phyloP scores from a whole-genome alignment of 35 echinoderm and acorn worm species.

The Ptychodera flava region DNA sequence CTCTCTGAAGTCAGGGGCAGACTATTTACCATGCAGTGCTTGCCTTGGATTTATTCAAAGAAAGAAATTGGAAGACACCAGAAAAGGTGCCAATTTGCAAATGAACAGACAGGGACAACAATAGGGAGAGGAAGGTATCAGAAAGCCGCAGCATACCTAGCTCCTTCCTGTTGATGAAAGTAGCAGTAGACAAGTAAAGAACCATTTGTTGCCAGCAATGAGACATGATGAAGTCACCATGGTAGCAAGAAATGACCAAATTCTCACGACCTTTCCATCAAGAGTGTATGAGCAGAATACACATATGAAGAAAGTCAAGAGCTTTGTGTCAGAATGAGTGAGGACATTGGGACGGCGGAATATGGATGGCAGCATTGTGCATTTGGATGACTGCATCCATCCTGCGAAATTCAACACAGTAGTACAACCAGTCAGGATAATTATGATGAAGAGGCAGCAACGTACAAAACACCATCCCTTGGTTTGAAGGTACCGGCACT shows the following conservation, averaged over 20 bases:
- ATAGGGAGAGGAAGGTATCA: slow-evolving; percentile 4
- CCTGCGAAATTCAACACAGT: slow-evolving; percentile 32
- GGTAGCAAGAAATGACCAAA: slow-evolving; percentile 6
- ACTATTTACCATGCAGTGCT: slow-evolving; percentile 42
- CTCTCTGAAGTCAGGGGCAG: too few species aligned
- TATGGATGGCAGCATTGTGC: too few species aligned
- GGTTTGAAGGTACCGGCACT: slow-evolving; percentile 47
- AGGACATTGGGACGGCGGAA: too few species aligned
- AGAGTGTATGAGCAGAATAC: not conserved
- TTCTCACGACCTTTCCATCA: slow-evolving; percentile 20
- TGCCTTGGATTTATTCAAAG: slow-evolving; percentile 36
- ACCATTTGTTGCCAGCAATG: slow-evolving; percentile 13
- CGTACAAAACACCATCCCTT: slow-evolving; percentile 44
- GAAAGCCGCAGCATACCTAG: slow-evolving; percentile 24
- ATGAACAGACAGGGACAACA: slow-evolving; percentile 30
- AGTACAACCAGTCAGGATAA: slow-evolving; percentile 34
- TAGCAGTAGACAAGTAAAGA: too few species aligned
- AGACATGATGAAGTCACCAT: slow-evolving; percentile 25
- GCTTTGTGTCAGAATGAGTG: too few species aligned
- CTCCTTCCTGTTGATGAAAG: slow-evolving; percentile 18
- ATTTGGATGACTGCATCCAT: slow-evolving; percentile 20
- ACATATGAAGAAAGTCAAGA: too few species aligned
- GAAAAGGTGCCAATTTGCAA: slow-evolving; percentile 8
- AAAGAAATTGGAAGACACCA: slow-evolving; percentile 51
- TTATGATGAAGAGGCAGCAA: slow-evolving; percentile 9